These are phyloP conservation scores for Sebastes minor DNA, from an alignment of 2,797 vertebrate genomes.

Conservation along the genomic window DNA sequence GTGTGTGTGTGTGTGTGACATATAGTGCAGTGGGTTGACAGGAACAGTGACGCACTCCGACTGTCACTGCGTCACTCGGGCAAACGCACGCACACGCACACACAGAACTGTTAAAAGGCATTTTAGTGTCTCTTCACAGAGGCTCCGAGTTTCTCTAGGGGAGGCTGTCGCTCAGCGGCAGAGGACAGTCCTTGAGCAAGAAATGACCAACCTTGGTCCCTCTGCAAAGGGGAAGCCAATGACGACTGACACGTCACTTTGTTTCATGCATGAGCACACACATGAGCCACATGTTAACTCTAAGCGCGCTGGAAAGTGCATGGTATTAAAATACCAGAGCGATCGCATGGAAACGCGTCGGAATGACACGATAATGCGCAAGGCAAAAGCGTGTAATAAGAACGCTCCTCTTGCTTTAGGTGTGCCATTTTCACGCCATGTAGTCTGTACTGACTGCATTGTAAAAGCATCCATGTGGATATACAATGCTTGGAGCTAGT, in stretches of 20 bases:
- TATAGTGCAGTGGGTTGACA: constrained; percentile 32
- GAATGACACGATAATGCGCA: too few relatives aligned
- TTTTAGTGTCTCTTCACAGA: constrained; percentile 31
- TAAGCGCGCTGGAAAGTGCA: background rate
- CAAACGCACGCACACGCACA: constrained; percentile 45
- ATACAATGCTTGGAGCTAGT: too few relatives aligned
- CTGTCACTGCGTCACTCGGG: constrained; percentile 60
- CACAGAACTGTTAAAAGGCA: constrained; percentile 48
- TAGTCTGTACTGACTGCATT: too few relatives aligned
- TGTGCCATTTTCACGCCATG: too few relatives aligned
- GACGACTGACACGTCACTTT: background rate
- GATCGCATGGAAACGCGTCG: too few relatives aligned
- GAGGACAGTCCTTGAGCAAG: constrained; percentile 41
- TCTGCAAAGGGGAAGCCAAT: constrained; percentile 5
- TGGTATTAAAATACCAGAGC: background rate
- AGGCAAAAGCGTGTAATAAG: too few relatives aligned
- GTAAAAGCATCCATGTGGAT: too few relatives aligned
- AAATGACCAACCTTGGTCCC: constrained; percentile 45
- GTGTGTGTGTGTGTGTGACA: background rate
- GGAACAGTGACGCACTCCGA: constrained; percentile 62
- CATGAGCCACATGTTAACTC: background rate
- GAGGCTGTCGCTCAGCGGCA: constrained; percentile 11
- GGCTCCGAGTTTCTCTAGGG: constrained; percentile 13
- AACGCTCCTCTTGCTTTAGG: too few relatives aligned
- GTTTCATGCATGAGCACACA: background rate